Base-by-base conservation (phyloP, 2,888 invertebrate genomes). In the Troides oblongomaculatus region DNA sequence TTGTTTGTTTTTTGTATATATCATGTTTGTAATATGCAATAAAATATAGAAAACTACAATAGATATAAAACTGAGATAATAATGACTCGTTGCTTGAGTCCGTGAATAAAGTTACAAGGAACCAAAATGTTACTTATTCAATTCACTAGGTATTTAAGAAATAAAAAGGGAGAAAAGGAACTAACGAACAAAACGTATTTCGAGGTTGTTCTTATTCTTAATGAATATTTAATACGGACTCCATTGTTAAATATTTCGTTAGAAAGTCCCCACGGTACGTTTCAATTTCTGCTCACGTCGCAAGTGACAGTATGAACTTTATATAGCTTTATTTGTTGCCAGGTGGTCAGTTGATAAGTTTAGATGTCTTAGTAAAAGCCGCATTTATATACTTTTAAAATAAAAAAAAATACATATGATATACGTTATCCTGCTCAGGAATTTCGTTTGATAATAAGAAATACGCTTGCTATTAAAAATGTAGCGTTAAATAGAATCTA, bases 171-270 rank as follows among this genome's bases (percentile, higher is more conserved):
- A 72, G 71, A 75, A 10, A 39, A 72, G 77, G 81, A 80, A 82
- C 82, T 78, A 78, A 76, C 73, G 74, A 77, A 78, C 84, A 84
- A 84, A 84, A 83, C 83, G 83, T 78, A 81, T 81, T 70, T 79
- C 71, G 77, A 71, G 76, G 74, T 74, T 81, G 87, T 89, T 90
- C 88, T 88, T 84, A 79, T 76, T 76, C 62, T 68, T 75, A 75
- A 85, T 89, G 75, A 85, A 84, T 87, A 92, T 92, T 86, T 88
- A 72, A 83, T 80, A 78, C 83, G 83, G 82, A 78, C 76, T 78
- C 85, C 77, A 36, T 21, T 82, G 84, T 86, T 80, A 85, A 90
- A 89, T 90, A 89, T 88, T 90, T 89, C 80, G 84, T 81, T 90
- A 88, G 92, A 92, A 92, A 92, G 92, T 90, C 86, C 75, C 81